Conservation (phyloP, 2,888 invertebrate genomes). For the Limnephilus auricula region DNA sequence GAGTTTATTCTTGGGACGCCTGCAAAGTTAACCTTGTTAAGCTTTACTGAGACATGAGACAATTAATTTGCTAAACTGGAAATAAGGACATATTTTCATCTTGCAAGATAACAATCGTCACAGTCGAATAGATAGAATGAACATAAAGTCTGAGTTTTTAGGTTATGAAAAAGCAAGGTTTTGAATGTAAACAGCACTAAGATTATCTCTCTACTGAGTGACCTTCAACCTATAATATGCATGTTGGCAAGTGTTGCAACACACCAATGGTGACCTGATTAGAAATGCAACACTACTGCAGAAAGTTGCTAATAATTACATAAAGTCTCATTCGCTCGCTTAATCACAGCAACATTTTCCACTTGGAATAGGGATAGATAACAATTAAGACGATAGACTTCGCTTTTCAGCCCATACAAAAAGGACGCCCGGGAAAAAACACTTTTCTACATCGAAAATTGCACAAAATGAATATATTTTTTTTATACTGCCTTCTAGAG, state of each 20-base stretch:
- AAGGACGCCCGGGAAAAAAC: too few species aligned
- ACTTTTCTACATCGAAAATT: too few species aligned
- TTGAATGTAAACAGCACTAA: neutral
- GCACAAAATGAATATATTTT: too few species aligned
- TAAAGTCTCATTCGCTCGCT: neutral
- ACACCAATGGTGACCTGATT: slow-evolving; percentile 2
- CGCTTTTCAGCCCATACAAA: too few species aligned
- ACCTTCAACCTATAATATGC: slow-evolving; percentile 42
- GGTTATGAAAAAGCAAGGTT: slow-evolving; percentile 2
- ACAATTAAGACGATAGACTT: too few species aligned
- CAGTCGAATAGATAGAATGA: neutral
- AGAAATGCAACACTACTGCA: neutral
- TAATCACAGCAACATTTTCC: neutral
- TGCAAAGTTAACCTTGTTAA: neutral
- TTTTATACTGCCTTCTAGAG: too few species aligned
- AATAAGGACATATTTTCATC: neutral
- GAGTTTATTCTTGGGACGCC: neutral
- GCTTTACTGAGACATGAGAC: neutral
- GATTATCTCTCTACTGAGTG: slow-evolving; percentile 34
- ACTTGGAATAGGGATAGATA: neutral
- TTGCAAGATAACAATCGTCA: neutral
- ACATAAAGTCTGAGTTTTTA: neutral
- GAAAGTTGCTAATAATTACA: neutral
- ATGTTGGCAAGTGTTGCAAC: slow-evolving; percentile 9
- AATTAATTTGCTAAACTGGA: too few species aligned